Conservation (phyloP, 1,140 invertebrate genomes). For the Dryas iulia region DNA sequence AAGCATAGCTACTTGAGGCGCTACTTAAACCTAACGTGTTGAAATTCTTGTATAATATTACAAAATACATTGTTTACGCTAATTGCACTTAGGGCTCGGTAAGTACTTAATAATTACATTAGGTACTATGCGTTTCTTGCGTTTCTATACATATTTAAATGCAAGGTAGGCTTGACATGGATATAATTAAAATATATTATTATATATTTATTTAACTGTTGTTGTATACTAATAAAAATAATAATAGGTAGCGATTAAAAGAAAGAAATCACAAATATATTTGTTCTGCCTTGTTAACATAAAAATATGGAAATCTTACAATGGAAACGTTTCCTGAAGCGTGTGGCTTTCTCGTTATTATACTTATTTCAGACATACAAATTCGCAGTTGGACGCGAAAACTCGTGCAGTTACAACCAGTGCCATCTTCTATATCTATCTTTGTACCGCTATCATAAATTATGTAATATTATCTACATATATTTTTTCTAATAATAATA, state of each 20-base stretch:
- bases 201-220: too few species aligned
- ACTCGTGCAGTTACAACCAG: constrained; percentile 35
- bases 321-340: constrained; percentile 53
- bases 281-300: background rate
- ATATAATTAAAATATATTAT: background rate
- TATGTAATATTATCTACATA: background rate
- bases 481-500: background rate
- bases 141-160: background rate
- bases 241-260: too few species aligned
- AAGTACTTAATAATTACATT: background rate
- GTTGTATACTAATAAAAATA: too few species aligned
- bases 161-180: background rate
- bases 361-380: constrained; percentile 39
- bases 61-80: background rate
- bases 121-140: background rate
- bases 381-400: constrained; percentile 51
- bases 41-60: constrained; percentile 2
- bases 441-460: background rate
- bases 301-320: constrained; percentile 11
- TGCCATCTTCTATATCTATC: background rate
- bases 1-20: constrained; percentile 7
- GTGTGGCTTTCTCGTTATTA: constrained; percentile 37
- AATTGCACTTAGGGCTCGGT: background rate
- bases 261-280: background rate
- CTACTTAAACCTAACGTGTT: constrained; percentile 12